Base-by-base conservation (phyloP, 1,140 invertebrate species). In the Drosophila ironensis region DNA sequence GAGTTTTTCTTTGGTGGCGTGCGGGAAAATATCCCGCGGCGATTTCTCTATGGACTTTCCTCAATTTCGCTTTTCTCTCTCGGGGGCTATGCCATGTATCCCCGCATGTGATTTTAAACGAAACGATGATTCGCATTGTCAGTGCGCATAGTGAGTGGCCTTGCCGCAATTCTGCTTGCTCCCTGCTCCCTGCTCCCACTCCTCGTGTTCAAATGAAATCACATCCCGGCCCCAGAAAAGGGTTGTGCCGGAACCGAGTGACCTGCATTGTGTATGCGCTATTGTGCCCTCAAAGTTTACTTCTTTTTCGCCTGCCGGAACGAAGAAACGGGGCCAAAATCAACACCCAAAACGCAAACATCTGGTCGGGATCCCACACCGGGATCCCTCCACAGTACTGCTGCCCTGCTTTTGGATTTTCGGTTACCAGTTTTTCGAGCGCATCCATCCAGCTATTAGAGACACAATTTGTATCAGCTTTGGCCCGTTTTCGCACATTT, bases 31-130 rank as follows among this genome's bases (percentile, higher is more conserved):
- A 11, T 3, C 27, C 40, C 17, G 64, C 66, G 14, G 30, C 28
- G 20, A 30, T 57, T 50, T 72, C 51, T 54, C 51, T 24, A n/a
- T 14, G 27, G 51, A 33, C 60, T 64, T 60, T 44, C 54, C 47
- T 38, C 28, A 45, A 19, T n/a, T 35, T 19, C 19, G 12, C 33
- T 11, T 57, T 12, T n/a, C n/a, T n/a, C n/a, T n/a, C n/a, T n/a
- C n/a, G n/a, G n/a, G n/a, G n/a, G n/a, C n/a, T n/a, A n/a, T n/a
- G n/a, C n/a, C n/a, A n/a, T n/a, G n/a, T 24, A 25, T 37, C 27
- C 42, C 59, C 60, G 48, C 52, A 68, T 78, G 59, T 51, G 64
- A 70, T 71, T 82, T 63, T 78, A 78, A 84, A 67, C 73, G 76
- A 74, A 78, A 82, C 61, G 33, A 63, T 57, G 50, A 57, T 67